Percentiles rank a stretch among this genome's conserved stretches.
Evolutionary conservation across 2,888 invertebrate genomes (phyloP).

Genomic region (Drosophila kanekoi): DNA sequence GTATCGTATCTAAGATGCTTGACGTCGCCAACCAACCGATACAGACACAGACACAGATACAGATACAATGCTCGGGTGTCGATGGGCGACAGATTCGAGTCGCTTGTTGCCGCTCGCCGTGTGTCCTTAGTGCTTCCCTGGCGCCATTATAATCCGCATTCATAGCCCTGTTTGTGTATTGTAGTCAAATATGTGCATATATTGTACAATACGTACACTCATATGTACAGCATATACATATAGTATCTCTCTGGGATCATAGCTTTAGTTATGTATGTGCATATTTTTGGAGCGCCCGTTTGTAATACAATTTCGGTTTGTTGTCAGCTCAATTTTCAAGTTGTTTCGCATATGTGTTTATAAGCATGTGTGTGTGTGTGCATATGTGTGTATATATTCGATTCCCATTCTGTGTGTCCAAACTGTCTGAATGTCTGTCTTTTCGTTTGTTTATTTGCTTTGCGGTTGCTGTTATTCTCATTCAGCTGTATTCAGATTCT

Average conservation of each 20-base stretch:
- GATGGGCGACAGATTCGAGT: slow-evolving; percentile 32
- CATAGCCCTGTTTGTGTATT: slow-evolving; percentile 48
- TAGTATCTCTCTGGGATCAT: slow-evolving; percentile 45
- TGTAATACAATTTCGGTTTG: slow-evolving; percentile 77
- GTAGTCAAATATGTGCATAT: slow-evolving; percentile 47
- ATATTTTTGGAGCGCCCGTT: slow-evolving; percentile 60
- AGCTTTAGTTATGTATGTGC: slow-evolving; percentile 80
- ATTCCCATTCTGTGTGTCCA: slow-evolving; percentile 18
- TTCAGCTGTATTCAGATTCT: slow-evolving; percentile 61
- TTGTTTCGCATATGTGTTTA: slow-evolving; percentile 48
- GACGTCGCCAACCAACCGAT: slow-evolving; percentile 17
- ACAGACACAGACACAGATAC: slow-evolving; percentile 15
- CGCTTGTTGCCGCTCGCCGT: slow-evolving; percentile 12
- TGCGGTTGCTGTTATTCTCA: slow-evolving; percentile 50
- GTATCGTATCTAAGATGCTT: slow-evolving; percentile 33
- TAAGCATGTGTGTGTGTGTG: slow-evolving; percentile 8
- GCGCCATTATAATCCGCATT: slow-evolving; percentile 73
- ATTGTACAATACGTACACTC: slow-evolving; percentile 31
- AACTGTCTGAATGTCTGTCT: slow-evolving; percentile 6
- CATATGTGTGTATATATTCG: slow-evolving; percentile 20
- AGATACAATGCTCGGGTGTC: slow-evolving; percentile 30
- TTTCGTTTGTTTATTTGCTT: slow-evolving; percentile 56
- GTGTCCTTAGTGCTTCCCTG: slow-evolving; percentile 42
- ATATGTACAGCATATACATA: slow-evolving; percentile 13
- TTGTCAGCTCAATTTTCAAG: slow-evolving; percentile 82